Conservation (phyloP, 1,140 invertebrate species). For the Sarcophaga bullata region DNA sequence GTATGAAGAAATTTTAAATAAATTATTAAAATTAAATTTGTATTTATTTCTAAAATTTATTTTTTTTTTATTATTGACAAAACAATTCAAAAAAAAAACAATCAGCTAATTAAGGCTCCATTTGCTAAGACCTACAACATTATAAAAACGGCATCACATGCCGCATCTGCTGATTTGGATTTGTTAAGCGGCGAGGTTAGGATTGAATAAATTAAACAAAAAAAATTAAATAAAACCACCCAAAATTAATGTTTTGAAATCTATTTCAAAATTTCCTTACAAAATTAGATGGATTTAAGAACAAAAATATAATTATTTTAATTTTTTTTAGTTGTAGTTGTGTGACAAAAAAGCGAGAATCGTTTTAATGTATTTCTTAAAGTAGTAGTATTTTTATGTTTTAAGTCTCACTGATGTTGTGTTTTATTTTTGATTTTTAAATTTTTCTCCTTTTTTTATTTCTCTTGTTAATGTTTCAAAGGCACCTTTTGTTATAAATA, state of each 20-base stretch:
- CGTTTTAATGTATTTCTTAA: neutral
- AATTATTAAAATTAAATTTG: conserved; percentile 39
- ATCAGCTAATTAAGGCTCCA: conserved; percentile 92
- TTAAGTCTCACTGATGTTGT: neutral
- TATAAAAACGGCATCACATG: conserved; percentile 81
- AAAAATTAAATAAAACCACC: conserved; percentile 24
- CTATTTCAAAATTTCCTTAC: conserved; percentile 37
- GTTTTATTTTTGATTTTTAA: neutral
- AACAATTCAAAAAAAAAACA: conserved; percentile 23
- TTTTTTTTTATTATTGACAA: conserved; percentile 28
- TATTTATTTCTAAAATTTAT: conserved; percentile 39
- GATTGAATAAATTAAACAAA: conserved; percentile 46
- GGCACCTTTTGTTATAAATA: neutral
- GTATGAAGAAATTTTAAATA: conserved; percentile 2
- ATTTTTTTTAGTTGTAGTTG: conserved; percentile 14
- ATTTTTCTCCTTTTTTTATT: too few relatives aligned
- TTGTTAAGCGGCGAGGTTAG: conserved; percentile 68
- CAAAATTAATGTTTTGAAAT: conserved; percentile 25
- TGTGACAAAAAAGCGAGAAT: conserved; percentile 6
- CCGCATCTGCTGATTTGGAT: conserved; percentile 82
- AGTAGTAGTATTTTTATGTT: conserved; percentile 14
- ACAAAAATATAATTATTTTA: neutral
- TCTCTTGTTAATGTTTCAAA: neutral
- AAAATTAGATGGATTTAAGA: conserved; percentile 27
- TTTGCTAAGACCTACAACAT: conserved; percentile 95